Evolutionary conservation across 2,113 vertebrate species (phyloP).

Genomic region (Megaleporinus macrocephalus): DNA sequence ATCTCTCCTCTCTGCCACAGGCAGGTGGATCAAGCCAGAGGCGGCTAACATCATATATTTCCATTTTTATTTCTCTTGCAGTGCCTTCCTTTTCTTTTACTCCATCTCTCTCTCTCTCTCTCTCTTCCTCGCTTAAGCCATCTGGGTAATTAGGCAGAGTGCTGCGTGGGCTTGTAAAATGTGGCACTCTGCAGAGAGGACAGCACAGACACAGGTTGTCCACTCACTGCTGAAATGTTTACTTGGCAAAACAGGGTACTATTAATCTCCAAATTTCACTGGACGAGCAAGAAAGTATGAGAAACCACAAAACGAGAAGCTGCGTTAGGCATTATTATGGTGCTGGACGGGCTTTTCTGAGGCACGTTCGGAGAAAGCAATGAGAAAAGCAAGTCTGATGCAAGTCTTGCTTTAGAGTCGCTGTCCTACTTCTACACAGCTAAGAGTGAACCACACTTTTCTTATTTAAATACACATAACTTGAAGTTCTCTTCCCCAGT

Average conservation of each 20-base stretch:
- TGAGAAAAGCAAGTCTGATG: background rate
- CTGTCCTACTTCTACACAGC: background rate
- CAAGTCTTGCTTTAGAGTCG: background rate
- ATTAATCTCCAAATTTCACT: conserved; percentile 35
- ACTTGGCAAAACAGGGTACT: conserved; percentile 30
- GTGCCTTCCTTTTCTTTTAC: background rate
- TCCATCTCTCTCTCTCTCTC: background rate
- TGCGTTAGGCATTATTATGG: background rate
- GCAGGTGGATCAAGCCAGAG: conserved; percentile 16
- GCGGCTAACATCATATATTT: conserved; percentile 5
- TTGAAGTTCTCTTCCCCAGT: background rate
- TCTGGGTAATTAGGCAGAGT: conserved; percentile 50
- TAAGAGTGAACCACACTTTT: background rate
- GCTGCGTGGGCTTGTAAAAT: conserved; percentile 44
- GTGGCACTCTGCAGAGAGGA: conserved; percentile 27
- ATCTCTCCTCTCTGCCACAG: background rate
- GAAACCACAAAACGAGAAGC: conserved; percentile 4
- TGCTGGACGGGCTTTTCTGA: background rate
- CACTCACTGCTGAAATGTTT: conserved; percentile 38
- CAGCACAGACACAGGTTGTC: conserved; percentile 30
- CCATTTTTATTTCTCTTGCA: background rate
- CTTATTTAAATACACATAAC: no score
- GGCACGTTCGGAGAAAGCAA: background rate
- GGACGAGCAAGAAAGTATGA: background rate
- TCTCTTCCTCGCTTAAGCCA: conserved; percentile 21